Base-by-base conservation (phyloP, 2,797 vertebrate genomes). In the Cirrhinus mrigala region DNA sequence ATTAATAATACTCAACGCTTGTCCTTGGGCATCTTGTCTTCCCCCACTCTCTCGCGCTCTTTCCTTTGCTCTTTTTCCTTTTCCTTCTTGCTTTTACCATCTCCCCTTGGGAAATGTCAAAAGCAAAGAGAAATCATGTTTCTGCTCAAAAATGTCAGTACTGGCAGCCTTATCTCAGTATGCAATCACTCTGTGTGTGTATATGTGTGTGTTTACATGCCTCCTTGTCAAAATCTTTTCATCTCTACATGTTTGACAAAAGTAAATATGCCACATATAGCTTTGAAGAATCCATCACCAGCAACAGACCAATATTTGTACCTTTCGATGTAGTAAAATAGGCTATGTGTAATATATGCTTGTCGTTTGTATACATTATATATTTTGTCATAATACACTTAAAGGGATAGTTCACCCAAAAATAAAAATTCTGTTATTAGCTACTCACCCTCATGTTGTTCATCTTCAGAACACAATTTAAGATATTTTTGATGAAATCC, bases 221-320 rank as follows among this genome's bases (percentile, higher is more conserved):
- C 44, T 88, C 83, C 83, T 52, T 88, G 84, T 89, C 75, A 82
- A 64, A 86, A 85, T 85, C 79, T 82, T 84, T 40, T 52, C 24
- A 44, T 86, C 11, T 10, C 77, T 74, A 80, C 69, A 86, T 88
- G 81, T 89, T 81, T 86, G 83, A 90, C 81, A 82, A 87, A 83
- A 86, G 81, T 76, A 90, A 85, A 85, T 89, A 83, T 89, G 88
- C 76, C 85, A 37, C 68, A 56, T 82, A 58, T 77, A 46, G 62
- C 88, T 90, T 92, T 87, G 89, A 89, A 54, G 82, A 22, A 84
- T 83, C 37, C 70, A 74, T 86, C 58, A 66, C 68, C 50, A 27
- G 20, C 54, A 15, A 24, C 60, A 73, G 29, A 40, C 64, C 27
- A 27, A 78, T 52, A 33, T 29, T 66, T 66, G 3, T 29, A 66